Evolutionary conservation across 2,888 invertebrate species (phyloP).

Genomic region (Campoplex capitator): DNA sequence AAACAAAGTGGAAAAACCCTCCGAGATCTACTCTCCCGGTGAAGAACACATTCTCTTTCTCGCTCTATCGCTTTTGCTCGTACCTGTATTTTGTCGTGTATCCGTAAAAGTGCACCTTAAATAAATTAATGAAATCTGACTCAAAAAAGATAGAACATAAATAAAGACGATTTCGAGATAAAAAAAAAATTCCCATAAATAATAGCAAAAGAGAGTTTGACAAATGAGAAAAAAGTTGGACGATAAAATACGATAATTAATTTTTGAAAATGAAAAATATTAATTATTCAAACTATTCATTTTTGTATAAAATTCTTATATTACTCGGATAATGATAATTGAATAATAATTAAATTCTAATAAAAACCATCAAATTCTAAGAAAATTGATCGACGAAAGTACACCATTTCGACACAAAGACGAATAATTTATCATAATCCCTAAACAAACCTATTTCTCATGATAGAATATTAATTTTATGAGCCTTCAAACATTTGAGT

Average conservation of each 20-base stretch:
- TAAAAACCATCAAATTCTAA: not conserved
- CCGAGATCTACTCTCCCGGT: slow-evolving; percentile 65
- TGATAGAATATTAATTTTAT: not conserved
- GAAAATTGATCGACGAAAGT: not conserved
- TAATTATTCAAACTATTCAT: not conserved
- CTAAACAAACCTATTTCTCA: not conserved
- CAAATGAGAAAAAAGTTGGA: not conserved
- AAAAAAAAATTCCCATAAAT: slow-evolving; percentile 8
- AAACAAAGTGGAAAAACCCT: slow-evolving; percentile 80
- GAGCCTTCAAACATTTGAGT: not conserved
- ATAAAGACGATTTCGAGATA: slow-evolving; percentile 16
- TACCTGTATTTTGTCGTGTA: slow-evolving; percentile 10
- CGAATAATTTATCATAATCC: not conserved
- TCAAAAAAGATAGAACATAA: slow-evolving; percentile 55
- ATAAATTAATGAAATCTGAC: slow-evolving; percentile 48
- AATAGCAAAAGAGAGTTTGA: not conserved
- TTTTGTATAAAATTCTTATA: not conserved
- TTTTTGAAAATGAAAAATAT: not conserved
- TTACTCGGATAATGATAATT: not conserved
- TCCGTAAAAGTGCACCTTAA: slow-evolving; percentile 40
- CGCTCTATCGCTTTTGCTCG: slow-evolving; percentile 62
- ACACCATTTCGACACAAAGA: not conserved
- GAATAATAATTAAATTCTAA: not conserved
- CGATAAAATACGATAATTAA: not conserved
- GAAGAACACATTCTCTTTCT: slow-evolving; percentile 6